Percentiles rank a stretch among this genome's conserved stretches.
phyloP scores from a whole-genome alignment of 2,113 vertebrate genomes.

The Gavia stellata region DNA sequence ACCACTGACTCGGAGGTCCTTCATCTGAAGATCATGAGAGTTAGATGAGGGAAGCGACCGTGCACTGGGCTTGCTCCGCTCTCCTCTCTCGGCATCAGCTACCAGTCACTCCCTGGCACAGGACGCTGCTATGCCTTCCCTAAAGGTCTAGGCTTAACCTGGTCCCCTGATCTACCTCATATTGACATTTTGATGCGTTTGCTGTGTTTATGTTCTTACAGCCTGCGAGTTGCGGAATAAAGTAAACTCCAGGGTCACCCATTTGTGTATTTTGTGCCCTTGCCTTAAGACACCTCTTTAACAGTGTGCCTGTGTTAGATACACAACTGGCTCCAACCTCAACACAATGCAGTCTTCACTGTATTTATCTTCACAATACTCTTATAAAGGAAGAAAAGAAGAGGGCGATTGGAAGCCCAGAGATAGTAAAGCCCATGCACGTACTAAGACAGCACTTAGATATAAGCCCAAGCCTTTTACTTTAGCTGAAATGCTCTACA shows the following conservation, averaged over 20 bases:
- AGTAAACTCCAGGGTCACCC: neutral
- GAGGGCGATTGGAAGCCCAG: neutral
- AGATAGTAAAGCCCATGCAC: rapidly evolving
- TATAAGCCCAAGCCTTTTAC: neutral
- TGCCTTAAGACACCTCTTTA: neutral
- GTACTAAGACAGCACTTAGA: neutral
- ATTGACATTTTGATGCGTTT: neutral
- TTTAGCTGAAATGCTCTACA: neutral
- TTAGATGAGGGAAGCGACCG: neutral
- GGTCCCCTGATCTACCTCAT: neutral
- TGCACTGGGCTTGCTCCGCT: neutral
- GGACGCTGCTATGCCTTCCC: neutral
- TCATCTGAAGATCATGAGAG: neutral
- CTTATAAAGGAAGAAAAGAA: neutral
- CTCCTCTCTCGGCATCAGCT: neutral
- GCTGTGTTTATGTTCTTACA: neutral
- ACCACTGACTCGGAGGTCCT: neutral
- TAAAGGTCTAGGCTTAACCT: neutral
- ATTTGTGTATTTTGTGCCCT: neutral
- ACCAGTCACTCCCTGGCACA: neutral
- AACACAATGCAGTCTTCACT: neutral
- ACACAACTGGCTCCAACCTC: neutral
- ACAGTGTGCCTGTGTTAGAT: neutral
- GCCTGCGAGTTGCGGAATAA: neutral
- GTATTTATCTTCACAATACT: neutral